phyloP scores from a whole-genome alignment of 2,113 vertebrate genomes.

The Aepyceros melampus region DNA sequence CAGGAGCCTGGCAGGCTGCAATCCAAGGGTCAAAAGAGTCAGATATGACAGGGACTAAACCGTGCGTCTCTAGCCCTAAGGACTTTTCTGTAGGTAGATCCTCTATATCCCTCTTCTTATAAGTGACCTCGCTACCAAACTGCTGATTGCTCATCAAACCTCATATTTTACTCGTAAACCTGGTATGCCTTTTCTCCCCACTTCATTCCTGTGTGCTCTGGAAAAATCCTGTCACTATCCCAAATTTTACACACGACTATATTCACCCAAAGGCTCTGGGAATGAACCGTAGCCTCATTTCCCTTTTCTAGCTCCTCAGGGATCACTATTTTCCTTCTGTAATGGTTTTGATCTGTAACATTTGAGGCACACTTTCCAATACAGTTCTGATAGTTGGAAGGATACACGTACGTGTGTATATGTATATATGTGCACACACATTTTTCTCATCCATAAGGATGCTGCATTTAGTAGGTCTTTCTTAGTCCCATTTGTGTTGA shows the following conservation, averaged over 20 bases:
- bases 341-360: background rate
- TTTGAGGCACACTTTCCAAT: background rate
- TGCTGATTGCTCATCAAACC: background rate
- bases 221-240: background rate
- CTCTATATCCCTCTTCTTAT: accelerated
- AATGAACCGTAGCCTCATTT: background rate
- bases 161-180: background rate
- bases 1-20: background rate
- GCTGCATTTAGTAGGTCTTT: background rate
- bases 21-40: background rate
- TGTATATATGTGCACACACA: background rate
- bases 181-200: background rate
- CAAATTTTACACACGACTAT: background rate
- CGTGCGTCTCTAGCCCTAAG: background rate
- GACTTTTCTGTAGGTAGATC: background rate
- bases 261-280: background rate
- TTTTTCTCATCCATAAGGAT: background rate
- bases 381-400: background rate
- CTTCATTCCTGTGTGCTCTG: background rate
- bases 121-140: background rate
- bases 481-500: background rate
- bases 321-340: background rate
- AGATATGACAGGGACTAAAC: background rate
- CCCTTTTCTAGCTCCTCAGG: background rate
- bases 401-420: accelerated